Conservation (phyloP, 2,888 invertebrate genomes). For the Amitus sp. region DNA sequence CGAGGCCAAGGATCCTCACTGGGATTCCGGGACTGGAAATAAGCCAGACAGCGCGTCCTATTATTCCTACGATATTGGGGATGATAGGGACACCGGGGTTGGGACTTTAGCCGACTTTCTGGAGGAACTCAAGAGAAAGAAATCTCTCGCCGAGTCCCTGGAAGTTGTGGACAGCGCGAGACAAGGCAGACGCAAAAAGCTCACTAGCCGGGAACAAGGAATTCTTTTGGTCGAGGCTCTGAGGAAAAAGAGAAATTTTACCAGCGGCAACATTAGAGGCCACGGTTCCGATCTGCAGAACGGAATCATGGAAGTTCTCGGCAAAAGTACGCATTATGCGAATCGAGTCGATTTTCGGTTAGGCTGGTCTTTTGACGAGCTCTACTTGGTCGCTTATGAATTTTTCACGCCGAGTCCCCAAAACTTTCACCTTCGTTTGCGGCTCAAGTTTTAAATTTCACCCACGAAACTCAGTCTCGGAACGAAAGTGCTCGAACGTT, state of each 20-base stretch:
- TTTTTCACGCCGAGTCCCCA: slow-evolving; percentile 24
- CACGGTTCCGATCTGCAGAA: slow-evolving; percentile 72
- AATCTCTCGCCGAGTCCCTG: slow-evolving; percentile 28
- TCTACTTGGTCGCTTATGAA: slow-evolving; percentile 13
- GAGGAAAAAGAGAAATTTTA: slow-evolving; percentile 71
- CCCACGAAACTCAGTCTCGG: slow-evolving; percentile 51
- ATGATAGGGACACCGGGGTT: slow-evolving; percentile 13
- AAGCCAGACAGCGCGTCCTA: slow-evolving; percentile 23
- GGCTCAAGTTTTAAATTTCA: slow-evolving; percentile 53
- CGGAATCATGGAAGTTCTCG: slow-evolving; percentile 84
- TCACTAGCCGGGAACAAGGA: slow-evolving; percentile 78
- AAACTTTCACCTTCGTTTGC: slow-evolving; percentile 51
- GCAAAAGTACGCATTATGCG: slow-evolving; percentile 83
- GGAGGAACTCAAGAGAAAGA: slow-evolving; percentile 42
- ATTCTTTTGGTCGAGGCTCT: slow-evolving; percentile 78
- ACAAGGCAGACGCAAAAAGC: slow-evolving; percentile 66
- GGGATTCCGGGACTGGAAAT: slow-evolving; percentile 17
- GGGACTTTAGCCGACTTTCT: slow-evolving; percentile 41
- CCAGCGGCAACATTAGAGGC: slow-evolving; percentile 67
- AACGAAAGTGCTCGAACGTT: slow-evolving; percentile 53
- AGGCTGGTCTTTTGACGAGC: neutral
- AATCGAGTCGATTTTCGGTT: no score
- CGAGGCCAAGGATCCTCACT: slow-evolving; percentile 9
- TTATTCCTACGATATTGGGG: slow-evolving; percentile 25
- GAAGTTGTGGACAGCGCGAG: slow-evolving; percentile 25